Evolutionary conservation across 2,797 vertebrate species (phyloP), one percentile per base, ranked within the genome.

Genomic region (Ficedula albicollis): DNA sequence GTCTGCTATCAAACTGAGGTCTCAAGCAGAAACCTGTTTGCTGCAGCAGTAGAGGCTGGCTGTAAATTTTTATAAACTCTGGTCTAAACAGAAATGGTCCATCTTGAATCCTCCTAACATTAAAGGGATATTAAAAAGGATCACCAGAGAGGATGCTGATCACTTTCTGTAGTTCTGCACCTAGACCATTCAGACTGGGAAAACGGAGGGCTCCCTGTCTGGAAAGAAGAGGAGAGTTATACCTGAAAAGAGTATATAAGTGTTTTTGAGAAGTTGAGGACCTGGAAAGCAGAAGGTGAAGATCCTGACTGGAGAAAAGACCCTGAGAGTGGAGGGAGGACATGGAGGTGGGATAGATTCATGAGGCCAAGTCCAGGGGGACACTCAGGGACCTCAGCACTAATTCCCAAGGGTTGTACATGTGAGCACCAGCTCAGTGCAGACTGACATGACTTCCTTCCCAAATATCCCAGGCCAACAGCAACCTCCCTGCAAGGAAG

Each of bases 381-480:
- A 32, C 26, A 44, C 3, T 14, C 41, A 56, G 29, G 19, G 16
- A 26, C 29, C 7, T 60, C 20, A 46, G 3, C 58, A 56, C 29
- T 32, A 39, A 66, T 0, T 0, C 19, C 11, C n/a, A 59, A 48
- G 34, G n/a, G 18, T 3, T 67, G 15, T 67, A 21, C 1, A 1
- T 38, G 19, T 34, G 25, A 91, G 41, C 32, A 84, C 39, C 29
- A 43, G 22, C 54, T 60, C 44, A 55, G 30, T 30, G 29, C 23
- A 59, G 41, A 27, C 9, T 4, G 3, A 43, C 15, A 5, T 2
- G 3, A 39, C 14, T 76, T 43, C 19, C 66, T 51, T 25, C 36
- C 26, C 18, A 63, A 55, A 48, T 49, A 39, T 64, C 16, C 19
- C 32, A 77, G 39, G 7, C 17, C 36, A 84, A 11, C 26, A 86